phyloP scores from a whole-genome alignment of 30 jellyfish, hydroid and myxozoan species.

The Turritopsis rubra region DNA sequence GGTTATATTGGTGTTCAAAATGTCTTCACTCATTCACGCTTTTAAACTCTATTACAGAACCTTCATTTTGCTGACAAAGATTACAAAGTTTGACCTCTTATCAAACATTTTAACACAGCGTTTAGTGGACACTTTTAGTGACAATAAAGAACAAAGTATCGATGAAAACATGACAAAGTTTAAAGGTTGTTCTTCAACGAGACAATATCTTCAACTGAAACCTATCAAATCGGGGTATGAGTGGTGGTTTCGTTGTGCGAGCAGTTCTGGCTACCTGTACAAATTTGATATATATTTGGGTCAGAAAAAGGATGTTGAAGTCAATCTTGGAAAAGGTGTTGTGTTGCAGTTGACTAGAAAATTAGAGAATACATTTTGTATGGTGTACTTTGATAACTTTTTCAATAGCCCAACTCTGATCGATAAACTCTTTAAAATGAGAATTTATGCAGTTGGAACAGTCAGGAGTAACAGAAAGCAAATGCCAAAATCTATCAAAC shows the following conservation, averaged over 20 bases:
- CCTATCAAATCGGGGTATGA: not conserved
- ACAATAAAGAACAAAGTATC: not conserved
- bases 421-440: not conserved
- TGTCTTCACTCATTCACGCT: too few species aligned
- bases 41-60: too few species aligned
- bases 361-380: not conserved
- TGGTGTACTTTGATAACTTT: not conserved
- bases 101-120: not conserved
- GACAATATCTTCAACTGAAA: not conserved
- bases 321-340: not conserved
- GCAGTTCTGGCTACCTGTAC: not conserved
- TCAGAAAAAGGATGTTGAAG: not conserved
- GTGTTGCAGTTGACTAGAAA: not conserved
- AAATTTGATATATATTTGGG: not conserved
- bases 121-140: not conserved
- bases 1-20: too few species aligned
- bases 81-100: not conserved
- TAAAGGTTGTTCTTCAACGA: not conserved
- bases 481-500: not conserved
- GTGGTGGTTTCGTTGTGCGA: not conserved
- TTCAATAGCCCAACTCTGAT: not conserved
- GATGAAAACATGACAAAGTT: not conserved
- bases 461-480: not conserved
- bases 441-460: not conserved
- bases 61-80: not conserved